phyloP scores from a whole-genome alignment of 2,113 vertebrate genomes.

The Sterrhoptilus dennistouni region DNA sequence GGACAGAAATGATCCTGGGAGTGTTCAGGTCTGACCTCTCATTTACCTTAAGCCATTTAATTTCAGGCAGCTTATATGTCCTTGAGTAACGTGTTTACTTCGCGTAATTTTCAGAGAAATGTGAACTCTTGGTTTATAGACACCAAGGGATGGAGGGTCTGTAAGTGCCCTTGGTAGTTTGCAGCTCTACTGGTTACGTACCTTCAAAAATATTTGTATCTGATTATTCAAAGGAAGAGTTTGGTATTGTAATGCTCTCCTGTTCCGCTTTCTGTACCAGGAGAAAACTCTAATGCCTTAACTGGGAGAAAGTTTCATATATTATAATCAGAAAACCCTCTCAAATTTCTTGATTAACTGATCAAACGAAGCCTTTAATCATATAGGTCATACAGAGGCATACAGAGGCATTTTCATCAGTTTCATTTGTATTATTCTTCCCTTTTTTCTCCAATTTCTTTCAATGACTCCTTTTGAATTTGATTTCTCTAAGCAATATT shows the following conservation, averaged over 20 bases:
- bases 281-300: neutral
- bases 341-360: constrained; percentile 26
- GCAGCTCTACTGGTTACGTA: neutral
- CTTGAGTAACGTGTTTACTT: neutral
- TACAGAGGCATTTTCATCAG: neutral
- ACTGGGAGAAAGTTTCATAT: neutral
- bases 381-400: neutral
- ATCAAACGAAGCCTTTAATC: neutral
- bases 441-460: neutral
- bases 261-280: neutral
- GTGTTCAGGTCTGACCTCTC: neutral
- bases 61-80: neutral
- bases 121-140: neutral
- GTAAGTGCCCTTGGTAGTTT: neutral
- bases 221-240: neutral
- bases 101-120: neutral
- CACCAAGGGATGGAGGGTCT: neutral
- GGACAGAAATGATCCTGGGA: neutral
- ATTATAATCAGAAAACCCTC: neutral
- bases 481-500: neutral
- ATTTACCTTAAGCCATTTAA: neutral
- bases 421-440: constrained; percentile 22
- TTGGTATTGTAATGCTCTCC: neutral
- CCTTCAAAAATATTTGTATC: neutral
- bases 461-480: neutral